Percentiles rank a stretch among this genome's conserved stretches.
Evolutionary conservation across 2,888 invertebrate species (phyloP).

Genomic region (Byasa hedistus): DNA sequence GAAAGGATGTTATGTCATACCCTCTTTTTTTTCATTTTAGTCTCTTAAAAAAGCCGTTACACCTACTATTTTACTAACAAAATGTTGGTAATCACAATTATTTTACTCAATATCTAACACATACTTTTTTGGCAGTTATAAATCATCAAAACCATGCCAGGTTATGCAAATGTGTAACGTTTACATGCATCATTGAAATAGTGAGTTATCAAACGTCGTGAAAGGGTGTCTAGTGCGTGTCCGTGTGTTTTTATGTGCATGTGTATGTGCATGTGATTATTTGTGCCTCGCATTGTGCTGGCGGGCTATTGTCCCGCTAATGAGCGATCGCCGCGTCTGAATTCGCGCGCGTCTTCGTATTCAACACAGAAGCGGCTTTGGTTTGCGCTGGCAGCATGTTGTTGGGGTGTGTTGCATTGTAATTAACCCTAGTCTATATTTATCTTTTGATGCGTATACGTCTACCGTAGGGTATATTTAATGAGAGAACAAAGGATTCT

Average conservation of each 20-base stretch:
- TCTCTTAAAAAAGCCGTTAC: too few species aligned
- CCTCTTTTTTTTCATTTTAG: too few species aligned
- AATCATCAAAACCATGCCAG: too few species aligned
- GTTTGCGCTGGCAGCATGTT: slow-evolving; percentile 42
- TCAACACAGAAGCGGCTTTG: slow-evolving; percentile 26
- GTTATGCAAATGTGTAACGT: neutral
- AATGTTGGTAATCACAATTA: too few species aligned
- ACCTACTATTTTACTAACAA: too few species aligned
- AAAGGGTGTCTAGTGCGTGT: slow-evolving; percentile 9
- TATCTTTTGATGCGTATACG: slow-evolving; percentile 18
- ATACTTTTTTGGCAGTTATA: too few species aligned
- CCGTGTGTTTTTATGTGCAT: slow-evolving; percentile 1
- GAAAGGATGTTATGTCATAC: too few species aligned
- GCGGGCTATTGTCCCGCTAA: slow-evolving; percentile 64
- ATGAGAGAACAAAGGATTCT: slow-evolving; percentile 21
- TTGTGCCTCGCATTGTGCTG: slow-evolving; percentile 48
- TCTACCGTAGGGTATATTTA: slow-evolving; percentile 21
- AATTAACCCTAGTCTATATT: slow-evolving; percentile 31
- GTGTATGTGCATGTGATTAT: slow-evolving; percentile 37
- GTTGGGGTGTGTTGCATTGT: slow-evolving; percentile 31
- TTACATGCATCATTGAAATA: neutral
- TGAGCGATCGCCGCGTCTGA: slow-evolving; percentile 63
- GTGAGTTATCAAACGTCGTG: slow-evolving; percentile 3
- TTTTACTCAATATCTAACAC: too few species aligned
- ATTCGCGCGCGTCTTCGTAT: slow-evolving; percentile 48